These are phyloP conservation scores for Phyllotreta striolata DNA, from an alignment of 2,888 invertebrate genomes.

Conservation along the genomic window DNA sequence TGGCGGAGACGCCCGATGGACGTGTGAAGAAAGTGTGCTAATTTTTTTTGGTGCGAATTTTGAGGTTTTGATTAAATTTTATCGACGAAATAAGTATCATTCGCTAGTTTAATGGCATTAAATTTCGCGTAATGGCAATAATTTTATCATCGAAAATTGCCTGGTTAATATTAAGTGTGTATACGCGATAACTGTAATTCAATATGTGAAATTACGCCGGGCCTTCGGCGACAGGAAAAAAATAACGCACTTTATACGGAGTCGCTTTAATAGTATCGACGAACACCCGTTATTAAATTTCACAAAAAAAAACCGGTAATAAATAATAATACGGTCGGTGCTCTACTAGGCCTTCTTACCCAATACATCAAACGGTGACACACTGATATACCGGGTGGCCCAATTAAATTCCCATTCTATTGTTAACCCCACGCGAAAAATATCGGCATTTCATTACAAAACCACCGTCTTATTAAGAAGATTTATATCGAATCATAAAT, in stretches of 20 bases:
- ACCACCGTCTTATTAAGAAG: too few species aligned
- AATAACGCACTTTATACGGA: slow-evolving; percentile 6
- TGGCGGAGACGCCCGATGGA: too few species aligned
- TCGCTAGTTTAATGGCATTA: too few species aligned
- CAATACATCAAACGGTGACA: slow-evolving; percentile 8
- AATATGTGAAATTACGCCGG: slow-evolving; percentile 14
- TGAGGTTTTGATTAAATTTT: too few species aligned
- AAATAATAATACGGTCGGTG: slow-evolving; percentile 13
- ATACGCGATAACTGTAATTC: slow-evolving; percentile 16
- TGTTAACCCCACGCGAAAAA: too few species aligned
- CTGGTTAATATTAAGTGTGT: not conserved
- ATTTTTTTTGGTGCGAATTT: too few species aligned
- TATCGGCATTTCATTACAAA: too few species aligned
- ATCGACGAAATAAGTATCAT: too few species aligned
- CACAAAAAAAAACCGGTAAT: slow-evolving; percentile 14
- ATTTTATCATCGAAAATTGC: not conserved
- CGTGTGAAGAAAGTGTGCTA: too few species aligned
- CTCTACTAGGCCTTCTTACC: slow-evolving; percentile 8
- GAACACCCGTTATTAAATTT: slow-evolving; percentile 27
- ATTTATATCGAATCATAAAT: too few species aligned
- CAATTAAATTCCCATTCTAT: not conserved
- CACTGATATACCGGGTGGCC: slow-evolving; percentile 12
- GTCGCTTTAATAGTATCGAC: slow-evolving; percentile 10
- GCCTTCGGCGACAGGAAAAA: not conserved
- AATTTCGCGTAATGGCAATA: too few species aligned